Evolutionary conservation across 1,140 invertebrate genomes (phyloP).

Genomic region (Cydia amplana): DNA sequence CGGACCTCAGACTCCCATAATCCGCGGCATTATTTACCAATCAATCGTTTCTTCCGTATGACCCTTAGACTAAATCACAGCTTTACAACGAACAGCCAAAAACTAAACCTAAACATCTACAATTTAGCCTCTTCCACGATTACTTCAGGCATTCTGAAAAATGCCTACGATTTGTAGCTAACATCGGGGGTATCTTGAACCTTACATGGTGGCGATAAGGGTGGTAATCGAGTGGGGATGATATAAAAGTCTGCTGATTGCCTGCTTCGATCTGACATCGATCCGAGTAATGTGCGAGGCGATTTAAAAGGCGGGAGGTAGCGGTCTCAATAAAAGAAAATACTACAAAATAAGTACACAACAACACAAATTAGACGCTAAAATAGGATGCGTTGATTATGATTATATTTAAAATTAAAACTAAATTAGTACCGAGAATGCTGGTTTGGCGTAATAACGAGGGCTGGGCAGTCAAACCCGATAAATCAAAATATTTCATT

Average conservation of each 20-base stretch:
- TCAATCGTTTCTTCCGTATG: too few relatives aligned
- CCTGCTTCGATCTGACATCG: conserved; percentile 70
- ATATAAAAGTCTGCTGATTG: conserved; percentile 61
- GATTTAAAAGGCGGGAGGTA: conserved; percentile 37
- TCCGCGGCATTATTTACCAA: too few relatives aligned
- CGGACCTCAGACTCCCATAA: too few relatives aligned
- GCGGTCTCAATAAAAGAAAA: neutral
- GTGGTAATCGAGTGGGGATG: conserved; percentile 41
- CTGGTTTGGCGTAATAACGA: too few relatives aligned
- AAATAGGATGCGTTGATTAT: too few relatives aligned
- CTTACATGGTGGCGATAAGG: conserved; percentile 44
- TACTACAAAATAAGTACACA: too few relatives aligned
- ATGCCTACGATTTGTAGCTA: conserved; percentile 21
- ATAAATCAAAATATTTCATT: too few relatives aligned
- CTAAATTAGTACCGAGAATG: too few relatives aligned
- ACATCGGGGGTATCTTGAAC: neutral
- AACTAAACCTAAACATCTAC: neutral
- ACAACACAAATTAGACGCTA: too few relatives aligned
- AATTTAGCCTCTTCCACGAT: conserved; percentile 18
- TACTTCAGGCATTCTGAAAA: neutral
- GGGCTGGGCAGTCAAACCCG: too few relatives aligned
- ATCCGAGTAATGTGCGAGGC: conserved; percentile 56
- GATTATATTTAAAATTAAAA: too few relatives aligned
- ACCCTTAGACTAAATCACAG: too few relatives aligned
- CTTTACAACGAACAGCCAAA: neutral